A percentile compares a stretch with the other conserved stretches of the same genome.
Conservation (phyloP, 2,797 vertebrate genomes). For the Cheirogaleus major region DNA sequence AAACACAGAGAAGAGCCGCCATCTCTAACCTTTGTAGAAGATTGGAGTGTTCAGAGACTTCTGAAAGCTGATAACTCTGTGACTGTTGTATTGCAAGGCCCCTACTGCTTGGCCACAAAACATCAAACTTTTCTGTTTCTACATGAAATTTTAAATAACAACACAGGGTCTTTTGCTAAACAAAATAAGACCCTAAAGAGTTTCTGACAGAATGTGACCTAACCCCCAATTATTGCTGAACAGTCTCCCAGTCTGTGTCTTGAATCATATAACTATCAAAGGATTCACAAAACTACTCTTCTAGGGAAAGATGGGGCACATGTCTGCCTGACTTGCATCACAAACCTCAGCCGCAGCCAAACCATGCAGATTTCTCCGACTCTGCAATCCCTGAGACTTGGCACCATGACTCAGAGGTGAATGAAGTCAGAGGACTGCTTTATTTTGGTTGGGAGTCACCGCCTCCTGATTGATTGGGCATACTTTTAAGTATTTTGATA, state of each 20-base stretch:
- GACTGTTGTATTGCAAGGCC: not conserved
- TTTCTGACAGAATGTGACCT: not conserved
- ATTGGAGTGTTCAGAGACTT: not conserved
- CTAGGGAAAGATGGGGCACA: not conserved
- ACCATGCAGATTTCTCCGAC: slow-evolving; percentile 49
- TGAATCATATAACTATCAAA: not conserved
- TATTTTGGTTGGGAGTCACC: slow-evolving; percentile 62
- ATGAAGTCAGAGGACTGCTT: slow-evolving; percentile 64
- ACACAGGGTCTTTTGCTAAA: not conserved
- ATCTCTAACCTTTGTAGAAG: not conserved
- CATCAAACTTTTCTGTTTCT: not conserved
- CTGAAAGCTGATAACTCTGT: not conserved
- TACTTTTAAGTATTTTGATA: slow-evolving; percentile 50
- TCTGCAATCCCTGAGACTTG: slow-evolving; percentile 48
- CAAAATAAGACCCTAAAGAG: not conserved
- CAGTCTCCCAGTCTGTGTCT: not conserved
- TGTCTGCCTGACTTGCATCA: slow-evolving; percentile 20
- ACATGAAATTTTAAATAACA: not conserved
- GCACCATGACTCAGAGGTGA: slow-evolving; percentile 61
- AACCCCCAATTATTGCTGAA: not conserved
- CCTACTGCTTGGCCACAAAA: not conserved
- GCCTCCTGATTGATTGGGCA: slow-evolving; percentile 61
- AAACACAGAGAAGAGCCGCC: not conserved
- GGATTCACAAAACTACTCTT: not conserved
- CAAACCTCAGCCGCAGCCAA: slow-evolving; percentile 15